A percentile compares a stretch with the other conserved stretches of the same genome.
Evolutionary conservation across 1,140 invertebrate species (phyloP).

Genomic region (Gryon sp.): DNA sequence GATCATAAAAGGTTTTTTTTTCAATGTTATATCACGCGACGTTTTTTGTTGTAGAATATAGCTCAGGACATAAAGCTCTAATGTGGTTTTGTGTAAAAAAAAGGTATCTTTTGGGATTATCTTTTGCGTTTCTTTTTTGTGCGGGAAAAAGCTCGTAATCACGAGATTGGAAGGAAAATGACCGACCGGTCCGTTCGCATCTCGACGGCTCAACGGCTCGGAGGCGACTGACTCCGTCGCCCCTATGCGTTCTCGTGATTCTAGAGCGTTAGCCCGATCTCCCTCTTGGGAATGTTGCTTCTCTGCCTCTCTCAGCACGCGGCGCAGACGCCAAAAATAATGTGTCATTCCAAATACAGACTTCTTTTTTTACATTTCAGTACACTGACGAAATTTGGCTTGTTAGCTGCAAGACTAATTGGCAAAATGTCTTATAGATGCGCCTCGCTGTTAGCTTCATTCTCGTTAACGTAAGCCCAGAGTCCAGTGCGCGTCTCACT

Average conservation of each 20-base stretch:
- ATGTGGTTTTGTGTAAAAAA: constrained; percentile 4
- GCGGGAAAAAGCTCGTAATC: constrained; percentile 27
- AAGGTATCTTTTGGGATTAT: too few species aligned
- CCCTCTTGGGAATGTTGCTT: constrained; percentile 61
- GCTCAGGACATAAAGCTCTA: not conserved
- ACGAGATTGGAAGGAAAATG: constrained; percentile 48
- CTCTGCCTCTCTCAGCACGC: constrained; percentile 63
- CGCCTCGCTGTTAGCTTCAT: not conserved
- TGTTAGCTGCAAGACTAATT: constrained; percentile 31
- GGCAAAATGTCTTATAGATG: constrained; percentile 7
- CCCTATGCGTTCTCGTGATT: constrained; percentile 71
- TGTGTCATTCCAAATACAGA: constrained; percentile 54
- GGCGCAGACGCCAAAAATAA: constrained; percentile 75
- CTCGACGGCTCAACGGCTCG: constrained; percentile 77
- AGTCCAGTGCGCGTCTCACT: not conserved
- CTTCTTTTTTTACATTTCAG: constrained; percentile 29
- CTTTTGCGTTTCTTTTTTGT: too few species aligned
- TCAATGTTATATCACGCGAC: too few species aligned
- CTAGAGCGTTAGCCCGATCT: constrained; percentile 65
- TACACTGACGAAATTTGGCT: constrained; percentile 26
- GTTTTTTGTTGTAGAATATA: too few species aligned
- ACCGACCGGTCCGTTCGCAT: constrained; percentile 68
- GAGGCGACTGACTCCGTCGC: constrained; percentile 73
- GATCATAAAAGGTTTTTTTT: too few species aligned
- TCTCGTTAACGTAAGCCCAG: too few species aligned